Evolutionary conservation across 2,797 vertebrate genomes (phyloP).

Genomic region (Rhinella marina): DNA sequence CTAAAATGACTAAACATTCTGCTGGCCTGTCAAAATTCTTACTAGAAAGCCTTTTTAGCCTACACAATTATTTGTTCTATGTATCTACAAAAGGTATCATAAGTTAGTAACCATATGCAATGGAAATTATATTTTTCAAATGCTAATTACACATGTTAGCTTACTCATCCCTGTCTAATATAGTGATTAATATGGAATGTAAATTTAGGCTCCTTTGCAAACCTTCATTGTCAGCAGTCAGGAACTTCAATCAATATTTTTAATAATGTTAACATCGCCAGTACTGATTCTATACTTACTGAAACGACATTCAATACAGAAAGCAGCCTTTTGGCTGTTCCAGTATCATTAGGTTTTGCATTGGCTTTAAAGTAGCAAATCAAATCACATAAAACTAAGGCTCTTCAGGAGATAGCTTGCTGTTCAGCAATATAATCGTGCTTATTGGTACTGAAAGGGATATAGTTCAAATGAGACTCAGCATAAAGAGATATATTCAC

Average conservation of each 20-base stretch:
- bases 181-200: not conserved
- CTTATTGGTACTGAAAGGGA: not conserved
- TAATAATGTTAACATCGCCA: slow-evolving; percentile 18
- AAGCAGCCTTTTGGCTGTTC: slow-evolving; percentile 13
- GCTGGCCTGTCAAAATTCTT: too few species aligned
- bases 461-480: not conserved
- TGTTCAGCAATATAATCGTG: not conserved
- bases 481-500: not conserved
- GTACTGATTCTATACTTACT: not conserved
- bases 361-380: not conserved
- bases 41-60: too few species aligned
- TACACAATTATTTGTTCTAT: not conserved
- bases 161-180: not conserved
- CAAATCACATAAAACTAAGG: not conserved
- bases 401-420: not conserved
- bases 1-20: too few species aligned
- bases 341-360: slow-evolving; percentile 9
- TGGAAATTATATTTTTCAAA: not conserved
- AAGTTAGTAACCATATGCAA: not conserved
- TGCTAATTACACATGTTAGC: not conserved
- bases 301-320: slow-evolving; percentile 24
- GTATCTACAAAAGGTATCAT: not conserved
- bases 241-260: slow-evolving; percentile 26
- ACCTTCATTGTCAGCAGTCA: slow-evolving; percentile 8
- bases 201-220: not conserved